Conservation (phyloP, 2,797 vertebrate species). For the Propithecus deckenii region DNA sequence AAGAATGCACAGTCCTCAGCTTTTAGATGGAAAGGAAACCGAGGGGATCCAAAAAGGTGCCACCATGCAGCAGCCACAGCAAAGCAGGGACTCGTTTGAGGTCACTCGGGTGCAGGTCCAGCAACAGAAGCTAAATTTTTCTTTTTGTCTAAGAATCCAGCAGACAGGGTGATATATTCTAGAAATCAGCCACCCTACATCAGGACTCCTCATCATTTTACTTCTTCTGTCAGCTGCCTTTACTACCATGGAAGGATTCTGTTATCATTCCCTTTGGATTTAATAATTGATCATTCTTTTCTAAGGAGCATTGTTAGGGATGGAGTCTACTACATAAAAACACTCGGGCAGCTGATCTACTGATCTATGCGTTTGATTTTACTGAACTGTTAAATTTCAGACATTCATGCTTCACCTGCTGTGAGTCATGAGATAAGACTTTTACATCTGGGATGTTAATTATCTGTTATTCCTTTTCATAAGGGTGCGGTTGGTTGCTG, state of each 20-base stretch:
- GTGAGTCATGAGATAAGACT: background rate
- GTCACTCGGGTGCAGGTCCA: background rate
- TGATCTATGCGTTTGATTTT: background rate
- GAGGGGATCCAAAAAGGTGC: background rate
- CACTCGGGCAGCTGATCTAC: background rate
- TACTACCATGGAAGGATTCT: conserved; percentile 48
- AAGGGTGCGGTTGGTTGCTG: background rate
- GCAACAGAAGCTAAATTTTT: background rate
- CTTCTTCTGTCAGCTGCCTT: conserved; percentile 40
- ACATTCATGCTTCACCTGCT: background rate
- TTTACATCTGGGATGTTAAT: background rate
- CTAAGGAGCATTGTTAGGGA: background rate
- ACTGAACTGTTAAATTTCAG: background rate
- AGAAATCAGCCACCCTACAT: background rate
- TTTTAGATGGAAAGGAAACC: conserved; percentile 25
- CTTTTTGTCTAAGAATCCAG: conserved; percentile 33
- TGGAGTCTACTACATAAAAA: background rate
- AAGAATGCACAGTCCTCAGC: conserved; percentile 63
- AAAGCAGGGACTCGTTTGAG: conserved; percentile 28
- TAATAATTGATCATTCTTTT: background rate
- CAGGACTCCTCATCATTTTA: background rate
- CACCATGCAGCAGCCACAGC: background rate
- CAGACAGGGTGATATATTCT: background rate
- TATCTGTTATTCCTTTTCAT: background rate
- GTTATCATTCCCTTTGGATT: background rate